Percentiles rank a stretch among this genome's conserved stretches.
phyloP scores from a whole-genome alignment of 2,888 invertebrate species.

The Cheilosia grossa region DNA sequence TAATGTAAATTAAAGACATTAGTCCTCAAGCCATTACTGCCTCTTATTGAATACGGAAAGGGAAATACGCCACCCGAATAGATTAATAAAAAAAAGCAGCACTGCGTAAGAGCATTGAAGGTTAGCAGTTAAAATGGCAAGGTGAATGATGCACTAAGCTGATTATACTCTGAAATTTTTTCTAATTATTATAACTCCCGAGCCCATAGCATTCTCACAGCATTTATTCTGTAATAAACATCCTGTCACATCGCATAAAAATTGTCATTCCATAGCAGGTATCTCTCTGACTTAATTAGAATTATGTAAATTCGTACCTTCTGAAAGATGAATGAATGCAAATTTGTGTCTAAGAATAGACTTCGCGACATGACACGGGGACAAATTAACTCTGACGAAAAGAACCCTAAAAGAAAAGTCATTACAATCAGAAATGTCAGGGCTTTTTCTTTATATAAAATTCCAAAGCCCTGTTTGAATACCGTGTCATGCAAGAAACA shows the following conservation, averaged over 20 bases:
- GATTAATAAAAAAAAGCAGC: too few species aligned
- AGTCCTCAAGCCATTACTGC: too few species aligned
- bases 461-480: constrained; percentile 3
- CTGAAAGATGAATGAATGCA: constrained; percentile 44
- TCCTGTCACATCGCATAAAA: neutral
- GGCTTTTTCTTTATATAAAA: constrained; percentile 19
- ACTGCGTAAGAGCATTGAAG: too few species aligned
- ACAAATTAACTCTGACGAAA: constrained; percentile 38
- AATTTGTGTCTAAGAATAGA: constrained; percentile 35
- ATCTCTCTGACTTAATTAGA: constrained; percentile 39
- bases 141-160: too few species aligned
- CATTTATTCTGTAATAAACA: neutral
- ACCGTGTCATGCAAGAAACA: constrained; percentile 17
- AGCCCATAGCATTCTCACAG: neutral
- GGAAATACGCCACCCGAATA: too few species aligned
- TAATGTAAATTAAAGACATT: too few species aligned
- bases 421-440: constrained; percentile 4
- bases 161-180: neutral
- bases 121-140: too few species aligned
- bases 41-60: too few species aligned
- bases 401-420: constrained; percentile 14
- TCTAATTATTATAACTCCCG: neutral
- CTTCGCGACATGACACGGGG: constrained; percentile 28
- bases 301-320: constrained; percentile 38
- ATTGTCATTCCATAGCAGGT: neutral